Conservation (phyloP, 2,797 vertebrate genomes). For the Fringilla coelebs region DNA sequence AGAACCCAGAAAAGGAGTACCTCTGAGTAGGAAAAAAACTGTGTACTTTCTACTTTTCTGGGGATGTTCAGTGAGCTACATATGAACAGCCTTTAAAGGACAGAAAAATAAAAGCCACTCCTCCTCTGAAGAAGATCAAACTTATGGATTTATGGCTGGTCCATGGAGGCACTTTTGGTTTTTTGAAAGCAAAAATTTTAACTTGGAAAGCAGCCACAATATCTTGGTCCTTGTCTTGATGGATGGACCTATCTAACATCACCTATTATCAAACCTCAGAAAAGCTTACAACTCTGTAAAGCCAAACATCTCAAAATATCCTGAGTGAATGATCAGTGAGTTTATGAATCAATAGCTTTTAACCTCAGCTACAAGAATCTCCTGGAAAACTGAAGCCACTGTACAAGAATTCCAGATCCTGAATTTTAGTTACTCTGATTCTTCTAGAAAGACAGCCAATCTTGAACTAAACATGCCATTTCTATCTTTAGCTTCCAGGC, state of each 20-base stretch:
- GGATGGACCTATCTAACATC: not conserved
- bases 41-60: not conserved
- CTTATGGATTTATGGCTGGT: not conserved
- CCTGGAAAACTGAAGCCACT: not conserved
- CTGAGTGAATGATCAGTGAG: not conserved
- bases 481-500: not conserved
- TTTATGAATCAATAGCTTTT: not conserved
- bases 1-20: not conserved
- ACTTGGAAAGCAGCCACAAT: not conserved
- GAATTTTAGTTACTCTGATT: not conserved
- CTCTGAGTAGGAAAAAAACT: not conserved
- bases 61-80: not conserved
- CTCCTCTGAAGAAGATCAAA: not conserved
- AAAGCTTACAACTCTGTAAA: not conserved
- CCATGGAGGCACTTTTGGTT: not conserved
- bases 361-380: not conserved
- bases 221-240: not conserved
- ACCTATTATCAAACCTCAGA: not conserved
- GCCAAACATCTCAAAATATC: not conserved
- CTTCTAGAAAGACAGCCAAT: not conserved
- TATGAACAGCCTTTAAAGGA: not conserved
- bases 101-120: not conserved
- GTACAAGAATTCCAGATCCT: not conserved
- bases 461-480: not conserved
- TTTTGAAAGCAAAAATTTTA: not conserved